Evolutionary conservation across 2,113 vertebrate species (phyloP).

Genomic region (Sinocyclocheilus grahami): DNA sequence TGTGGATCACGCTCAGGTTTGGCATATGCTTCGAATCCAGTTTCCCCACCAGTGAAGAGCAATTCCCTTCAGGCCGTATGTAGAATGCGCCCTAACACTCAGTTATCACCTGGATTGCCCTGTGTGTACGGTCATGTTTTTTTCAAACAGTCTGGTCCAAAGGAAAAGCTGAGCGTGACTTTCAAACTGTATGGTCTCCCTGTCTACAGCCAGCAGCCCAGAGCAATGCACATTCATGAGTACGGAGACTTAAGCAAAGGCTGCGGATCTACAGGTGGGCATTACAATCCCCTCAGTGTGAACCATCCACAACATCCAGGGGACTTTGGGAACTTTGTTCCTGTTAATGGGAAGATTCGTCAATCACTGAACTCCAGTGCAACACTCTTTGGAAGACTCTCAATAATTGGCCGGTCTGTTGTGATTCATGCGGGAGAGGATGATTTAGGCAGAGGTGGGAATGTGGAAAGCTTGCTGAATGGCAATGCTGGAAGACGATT

Average conservation of each 20-base stretch:
- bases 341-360: constrained; percentile 77
- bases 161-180: constrained; percentile 72
- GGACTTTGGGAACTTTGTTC: constrained; percentile 90
- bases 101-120: constrained; percentile 70
- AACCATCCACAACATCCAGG: constrained; percentile 88
- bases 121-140: constrained; percentile 80
- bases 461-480: constrained; percentile 82
- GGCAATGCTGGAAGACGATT: constrained; percentile 91
- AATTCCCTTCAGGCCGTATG: constrained; percentile 76
- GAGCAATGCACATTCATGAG: constrained; percentile 89
- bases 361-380: constrained; percentile 67
- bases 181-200: constrained; percentile 83
- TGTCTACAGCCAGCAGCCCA: constrained; percentile 45
- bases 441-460: constrained; percentile 85
- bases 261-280: constrained; percentile 83
- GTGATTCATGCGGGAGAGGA: constrained; percentile 88
- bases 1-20: neutral
- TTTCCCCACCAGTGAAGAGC: constrained; percentile 58
- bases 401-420: constrained; percentile 83
- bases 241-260: constrained; percentile 84
- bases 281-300: constrained; percentile 83
- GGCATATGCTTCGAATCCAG: constrained; percentile 28
- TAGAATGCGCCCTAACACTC: constrained; percentile 79
- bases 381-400: constrained; percentile 75
- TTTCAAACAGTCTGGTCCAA: constrained; percentile 78